Evolutionary conservation across 2,888 invertebrate genomes (phyloP), one percentile per base, ranked within the genome.

Genomic region (Gisinianus flammeolus): DNA sequence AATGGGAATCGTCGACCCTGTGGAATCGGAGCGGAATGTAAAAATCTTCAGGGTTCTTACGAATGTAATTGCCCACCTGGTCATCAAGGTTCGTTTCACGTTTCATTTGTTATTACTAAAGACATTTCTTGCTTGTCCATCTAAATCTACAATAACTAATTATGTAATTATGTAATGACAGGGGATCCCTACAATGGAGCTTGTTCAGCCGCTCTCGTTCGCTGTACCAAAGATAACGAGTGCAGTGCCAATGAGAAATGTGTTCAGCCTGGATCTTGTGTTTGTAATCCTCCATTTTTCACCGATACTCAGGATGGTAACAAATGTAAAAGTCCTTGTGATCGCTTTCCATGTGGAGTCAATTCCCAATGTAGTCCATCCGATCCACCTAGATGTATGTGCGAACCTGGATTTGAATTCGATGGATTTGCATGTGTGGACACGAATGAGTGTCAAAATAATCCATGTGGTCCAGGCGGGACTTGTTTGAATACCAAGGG

Each of bases 301-400:
- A 90, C 93, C 35, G 96, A 96, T 86, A 91, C 92, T 12, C 89
- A 90, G 26, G 94, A 95, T 86, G 92, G 91, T 52, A 94, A 94
- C 86, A 92, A 93, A 86, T 96, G 96, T 86, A 95, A 95, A 88
- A 96, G 93, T 86, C 96, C 96, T 8, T 96, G 96, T 86, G 95
- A 96, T 87, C 90, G 95, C 80, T 95, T 93, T 86, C 92, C 93
- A 10, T 96, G 96, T 85, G 96, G 96, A 44, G 92, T 95, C 70
- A 95, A 96, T 86, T 93, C 95, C 3, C 93, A 93, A 87, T 96
- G 96, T 86, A 94, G 94, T 0, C 94, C 95, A 0, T 93, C 92
- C 79, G 94, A 95, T 88, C 95, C 95, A 10, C 95, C 96, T 10
- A 92, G 91, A 85, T 96, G 96, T 86, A 92, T 93, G 91, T 96